Evolutionary conservation across 1,140 invertebrate genomes (phyloP), one percentile per base, ranked within the genome.

Genomic region (Pseudoatta argentina): DNA sequence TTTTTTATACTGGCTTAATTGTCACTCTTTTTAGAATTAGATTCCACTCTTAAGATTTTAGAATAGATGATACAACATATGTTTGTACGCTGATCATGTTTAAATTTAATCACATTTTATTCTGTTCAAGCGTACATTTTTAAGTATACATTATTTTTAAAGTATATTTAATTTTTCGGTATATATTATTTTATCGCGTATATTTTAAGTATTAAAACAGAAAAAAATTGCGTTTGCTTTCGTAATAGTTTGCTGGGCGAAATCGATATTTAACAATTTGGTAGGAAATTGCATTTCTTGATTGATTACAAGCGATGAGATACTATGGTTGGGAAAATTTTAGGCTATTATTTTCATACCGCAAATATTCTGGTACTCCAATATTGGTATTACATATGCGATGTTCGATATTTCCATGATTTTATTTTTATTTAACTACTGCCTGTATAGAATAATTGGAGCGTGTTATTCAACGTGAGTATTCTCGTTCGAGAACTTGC

Each of bases 391-490:
- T 51, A 75, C 69, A 48, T 61, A 34, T 44, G 66, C 53, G 48
- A 27, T 27, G 67, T 72, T 82, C 39, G 24, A 44, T 57, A 39
- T 61, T 83, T 73, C 27, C 55, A 24, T 14, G 55, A 83, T 83
- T 83, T 83, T 75, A 83, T 83, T 83, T 83, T 83, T 75, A 48
- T 16, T 44, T n/a, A 59, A 30, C 48, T 71, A 21, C 27, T 30
- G 51, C 57, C 51, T 24, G 18, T 73, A 24, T 51, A 10, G 21
- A 30, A 30, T 73, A 73, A 83, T 24, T 61, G 69, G 55, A 48
- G 79, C 79, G n/a, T 73, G 24, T 83, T 73, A 83, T 83, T 75
- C 44, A 39, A 73, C 69, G 69, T 30, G 67, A 82, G 34, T 53
- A 51, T 69, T 81, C 64, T 21, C 48, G 48, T 69, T 69, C 34